Evolutionary conservation across 2,113 vertebrate genomes (phyloP).

Genomic region (Nothoprocta perdicaria): DNA sequence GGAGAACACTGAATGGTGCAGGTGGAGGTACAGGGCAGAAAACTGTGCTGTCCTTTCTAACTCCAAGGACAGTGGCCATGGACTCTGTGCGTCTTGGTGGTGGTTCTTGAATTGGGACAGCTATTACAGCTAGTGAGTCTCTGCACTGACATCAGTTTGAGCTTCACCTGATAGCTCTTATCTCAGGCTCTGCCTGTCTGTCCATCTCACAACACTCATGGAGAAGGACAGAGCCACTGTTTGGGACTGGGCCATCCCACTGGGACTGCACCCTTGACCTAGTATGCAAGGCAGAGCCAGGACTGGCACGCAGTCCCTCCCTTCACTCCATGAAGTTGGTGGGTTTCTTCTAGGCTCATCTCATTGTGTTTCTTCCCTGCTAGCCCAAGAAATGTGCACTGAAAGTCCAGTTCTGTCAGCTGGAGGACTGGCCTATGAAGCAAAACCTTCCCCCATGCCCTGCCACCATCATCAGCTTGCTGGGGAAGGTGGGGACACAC

Average conservation of each 20-base stretch:
- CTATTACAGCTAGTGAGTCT: not conserved
- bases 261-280: not conserved
- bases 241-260: not conserved
- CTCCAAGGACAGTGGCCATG: not conserved
- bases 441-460: not conserved
- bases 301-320: not conserved
- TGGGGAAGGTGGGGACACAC: slow-evolving; percentile 53
- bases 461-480: slow-evolving; percentile 51
- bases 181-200: not conserved
- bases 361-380: not conserved
- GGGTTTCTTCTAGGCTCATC: not conserved
- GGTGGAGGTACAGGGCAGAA: not conserved
- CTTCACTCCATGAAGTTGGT: not conserved
- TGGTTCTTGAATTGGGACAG: accelerated
- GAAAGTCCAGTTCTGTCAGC: slow-evolving; percentile 35
- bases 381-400: slow-evolving; percentile 39
- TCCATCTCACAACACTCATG: accelerated
- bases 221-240: not conserved
- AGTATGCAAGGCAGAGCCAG: not conserved
- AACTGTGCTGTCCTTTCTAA: not conserved
- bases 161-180: not conserved
- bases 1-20: not conserved
- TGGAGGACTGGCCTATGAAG: slow-evolving; percentile 66
- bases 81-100: accelerated
- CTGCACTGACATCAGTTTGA: not conserved